phyloP scores from a whole-genome alignment of 1,140 invertebrate genomes.

The Pectinophora gossypiella region DNA sequence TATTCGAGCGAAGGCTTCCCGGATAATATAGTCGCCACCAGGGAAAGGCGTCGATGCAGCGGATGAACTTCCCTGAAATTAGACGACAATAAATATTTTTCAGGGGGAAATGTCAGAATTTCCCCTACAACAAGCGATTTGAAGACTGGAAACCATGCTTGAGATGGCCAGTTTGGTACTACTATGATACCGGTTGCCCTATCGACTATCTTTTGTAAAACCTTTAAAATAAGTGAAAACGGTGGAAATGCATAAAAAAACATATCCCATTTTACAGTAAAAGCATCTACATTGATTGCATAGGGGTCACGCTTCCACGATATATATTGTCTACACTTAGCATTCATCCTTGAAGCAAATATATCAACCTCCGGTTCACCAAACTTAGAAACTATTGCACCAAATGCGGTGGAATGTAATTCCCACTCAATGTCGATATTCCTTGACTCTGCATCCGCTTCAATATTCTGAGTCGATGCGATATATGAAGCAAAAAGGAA shows the following conservation, averaged over 20 bases:
- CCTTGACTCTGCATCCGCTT: conserved; percentile 14
- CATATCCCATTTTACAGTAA: conserved; percentile 22
- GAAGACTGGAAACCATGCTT: conserved; percentile 18
- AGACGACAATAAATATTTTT: background rate
- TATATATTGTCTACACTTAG: conserved; percentile 19
- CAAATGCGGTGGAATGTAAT: background rate
- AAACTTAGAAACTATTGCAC: conserved; percentile 2
- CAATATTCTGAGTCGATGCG: conserved; percentile 13
- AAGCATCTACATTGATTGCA: conserved; percentile 23
- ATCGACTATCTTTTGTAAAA: conserved; percentile 27
- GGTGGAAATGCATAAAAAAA: conserved; percentile 31
- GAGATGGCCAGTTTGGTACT: conserved; percentile 25
- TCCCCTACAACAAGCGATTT: conserved; percentile 1
- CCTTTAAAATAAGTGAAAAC: conserved; percentile 29
- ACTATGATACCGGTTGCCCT: conserved; percentile 26
- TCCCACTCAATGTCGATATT: conserved; percentile 18
- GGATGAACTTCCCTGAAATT: conserved; percentile 14
- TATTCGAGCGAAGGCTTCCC: conserved; percentile 20
- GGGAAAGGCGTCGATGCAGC: conserved; percentile 19
- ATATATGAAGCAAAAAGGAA: conserved; percentile 23
- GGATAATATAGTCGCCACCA: conserved; percentile 28
- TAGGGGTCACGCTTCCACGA: conserved; percentile 24
- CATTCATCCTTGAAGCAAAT: conserved; percentile 20
- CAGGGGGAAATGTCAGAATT: background rate
- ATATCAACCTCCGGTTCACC: conserved; percentile 22